Evolutionary conservation across 2,113 vertebrate species (phyloP).

Genomic region (human (Homo sapiens)): DNA sequence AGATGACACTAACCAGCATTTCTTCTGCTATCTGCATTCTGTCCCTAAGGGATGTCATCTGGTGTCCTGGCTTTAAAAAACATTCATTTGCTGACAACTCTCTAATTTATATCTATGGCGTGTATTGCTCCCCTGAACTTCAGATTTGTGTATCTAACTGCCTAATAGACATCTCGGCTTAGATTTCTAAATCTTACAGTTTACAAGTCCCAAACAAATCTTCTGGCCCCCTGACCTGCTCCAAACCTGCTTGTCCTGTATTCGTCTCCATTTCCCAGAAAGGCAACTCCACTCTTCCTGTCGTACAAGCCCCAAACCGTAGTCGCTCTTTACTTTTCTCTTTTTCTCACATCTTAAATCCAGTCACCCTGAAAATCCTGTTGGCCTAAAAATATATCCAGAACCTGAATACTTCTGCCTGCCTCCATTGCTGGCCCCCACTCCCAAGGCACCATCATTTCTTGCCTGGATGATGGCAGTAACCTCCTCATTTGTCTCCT

Average conservation of each 20-base stretch:
- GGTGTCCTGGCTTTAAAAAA: constrained; percentile 16
- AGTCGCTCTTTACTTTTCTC: background rate
- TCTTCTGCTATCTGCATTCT: background rate
- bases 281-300: background rate
- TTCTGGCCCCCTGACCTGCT: background rate
- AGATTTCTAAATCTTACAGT: background rate
- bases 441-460: background rate
- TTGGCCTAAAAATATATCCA: background rate
- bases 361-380: background rate
- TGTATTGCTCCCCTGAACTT: background rate
- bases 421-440: background rate
- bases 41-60: background rate
- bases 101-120: background rate
- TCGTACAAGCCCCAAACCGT: background rate
- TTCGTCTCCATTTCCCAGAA: background rate
- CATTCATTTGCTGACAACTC: background rate
- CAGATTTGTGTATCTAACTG: background rate
- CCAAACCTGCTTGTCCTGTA: background rate
- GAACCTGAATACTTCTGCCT: background rate
- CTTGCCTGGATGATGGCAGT: background rate
- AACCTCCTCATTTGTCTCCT: background rate
- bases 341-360: background rate
- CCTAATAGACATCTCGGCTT: background rate
- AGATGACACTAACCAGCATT: background rate
- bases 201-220: background rate